Percentiles rank a stretch among this genome's conserved stretches.
phyloP scores from a whole-genome alignment of 2,888 invertebrate genomes.

The Agriopis aurantiaria region DNA sequence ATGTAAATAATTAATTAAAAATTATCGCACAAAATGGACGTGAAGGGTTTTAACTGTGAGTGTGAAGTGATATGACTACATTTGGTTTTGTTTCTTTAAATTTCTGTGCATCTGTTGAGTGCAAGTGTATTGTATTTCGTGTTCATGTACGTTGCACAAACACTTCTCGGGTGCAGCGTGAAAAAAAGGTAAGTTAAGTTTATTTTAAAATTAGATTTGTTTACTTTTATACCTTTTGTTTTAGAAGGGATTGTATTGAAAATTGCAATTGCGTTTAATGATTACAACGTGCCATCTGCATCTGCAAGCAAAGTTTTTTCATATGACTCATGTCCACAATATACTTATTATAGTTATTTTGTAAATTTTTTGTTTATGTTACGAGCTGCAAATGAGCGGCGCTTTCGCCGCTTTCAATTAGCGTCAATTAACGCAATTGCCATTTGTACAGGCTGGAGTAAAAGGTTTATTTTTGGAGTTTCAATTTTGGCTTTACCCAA shows the following conservation, averaged over 20 bases:
- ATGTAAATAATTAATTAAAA: slow-evolving; percentile 75
- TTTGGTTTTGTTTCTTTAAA: slow-evolving; percentile 49
- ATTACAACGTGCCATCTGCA: background rate
- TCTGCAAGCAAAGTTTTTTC: slow-evolving; percentile 8
- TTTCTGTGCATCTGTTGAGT: slow-evolving; percentile 44
- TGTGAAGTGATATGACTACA: slow-evolving; percentile 67
- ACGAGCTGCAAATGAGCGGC: slow-evolving; percentile 45
- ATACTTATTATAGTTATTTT: slow-evolving; percentile 44
- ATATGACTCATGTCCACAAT: slow-evolving; percentile 37
- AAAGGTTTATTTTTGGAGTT: slow-evolving; percentile 32
- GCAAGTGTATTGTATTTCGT: slow-evolving; percentile 42
- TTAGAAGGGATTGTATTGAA: background rate
- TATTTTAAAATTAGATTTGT: slow-evolving; percentile 18
- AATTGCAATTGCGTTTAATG: too few relatives aligned
- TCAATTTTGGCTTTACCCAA: slow-evolving; percentile 10
- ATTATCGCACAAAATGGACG: slow-evolving; percentile 75
- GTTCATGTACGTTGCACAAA: slow-evolving; percentile 3
- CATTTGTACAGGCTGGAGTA: slow-evolving; percentile 32
- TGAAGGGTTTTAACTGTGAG: slow-evolving; percentile 70
- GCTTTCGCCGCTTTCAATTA: slow-evolving; percentile 52
- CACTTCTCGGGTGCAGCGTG: slow-evolving; percentile 1
- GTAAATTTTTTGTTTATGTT: slow-evolving; percentile 56
- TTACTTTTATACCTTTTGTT: slow-evolving; percentile 12
- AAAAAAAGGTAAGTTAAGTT: slow-evolving; percentile 20
- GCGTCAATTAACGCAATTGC: slow-evolving; percentile 52